Percentiles rank a stretch among this genome's conserved stretches.
Conservation (phyloP, 2,113 vertebrate genomes). For the Panthera tigris region DNA sequence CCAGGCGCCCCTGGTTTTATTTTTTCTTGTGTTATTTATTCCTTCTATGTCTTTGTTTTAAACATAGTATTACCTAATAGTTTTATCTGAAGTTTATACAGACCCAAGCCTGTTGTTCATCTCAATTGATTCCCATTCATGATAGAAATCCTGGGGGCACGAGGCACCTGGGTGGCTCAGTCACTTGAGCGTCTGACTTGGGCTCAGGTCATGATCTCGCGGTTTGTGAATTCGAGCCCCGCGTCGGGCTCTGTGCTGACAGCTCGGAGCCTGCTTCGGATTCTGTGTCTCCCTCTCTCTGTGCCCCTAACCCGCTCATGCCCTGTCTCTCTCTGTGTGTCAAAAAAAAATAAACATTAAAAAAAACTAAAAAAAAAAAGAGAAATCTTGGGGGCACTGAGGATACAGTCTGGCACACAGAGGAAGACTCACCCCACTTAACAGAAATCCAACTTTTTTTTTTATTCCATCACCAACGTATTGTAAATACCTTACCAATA, state of each 20-base stretch:
- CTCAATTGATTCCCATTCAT: neutral
- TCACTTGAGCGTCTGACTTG: too few species aligned
- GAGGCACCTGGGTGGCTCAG: too few species aligned
- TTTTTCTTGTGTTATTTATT: neutral
- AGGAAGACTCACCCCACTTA: neutral
- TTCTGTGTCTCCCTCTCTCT: too few species aligned
- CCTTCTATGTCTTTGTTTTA: neutral
- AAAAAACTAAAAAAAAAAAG: too few species aligned
- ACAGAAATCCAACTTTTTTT: neutral
- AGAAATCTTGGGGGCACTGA: neutral
- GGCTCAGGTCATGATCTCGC: too few species aligned
- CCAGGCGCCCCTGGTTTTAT: neutral
- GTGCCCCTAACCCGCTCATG: too few species aligned
- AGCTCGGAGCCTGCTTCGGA: too few species aligned
- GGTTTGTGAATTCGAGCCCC: too few species aligned
- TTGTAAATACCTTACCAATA: neutral
- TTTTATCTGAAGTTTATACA: neutral
- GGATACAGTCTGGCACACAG: neutral
- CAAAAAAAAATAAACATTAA: too few species aligned
- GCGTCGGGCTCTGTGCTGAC: too few species aligned
- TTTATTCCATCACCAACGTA: neutral
- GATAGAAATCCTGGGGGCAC: neutral
- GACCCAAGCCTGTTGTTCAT: neutral
- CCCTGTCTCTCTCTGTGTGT: too few species aligned
- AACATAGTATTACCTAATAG: neutral